phyloP scores from a whole-genome alignment of 2,888 invertebrate genomes.

The Sturmia bella region DNA sequence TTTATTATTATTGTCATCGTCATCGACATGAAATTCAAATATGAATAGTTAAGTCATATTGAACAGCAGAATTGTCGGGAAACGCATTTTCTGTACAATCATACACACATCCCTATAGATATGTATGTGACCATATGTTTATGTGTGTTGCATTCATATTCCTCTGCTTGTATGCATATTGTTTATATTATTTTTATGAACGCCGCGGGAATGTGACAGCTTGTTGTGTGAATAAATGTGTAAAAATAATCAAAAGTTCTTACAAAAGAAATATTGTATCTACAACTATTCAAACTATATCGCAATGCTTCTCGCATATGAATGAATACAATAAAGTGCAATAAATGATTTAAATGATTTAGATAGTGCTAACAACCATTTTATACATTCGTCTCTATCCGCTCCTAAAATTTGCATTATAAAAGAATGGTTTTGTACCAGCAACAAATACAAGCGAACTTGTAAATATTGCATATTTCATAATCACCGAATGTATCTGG shows the following conservation, averaged over 20 bases:
- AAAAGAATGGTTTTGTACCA: conserved; percentile 12
- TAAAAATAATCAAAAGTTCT: conserved; percentile 38
- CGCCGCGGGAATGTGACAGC: conserved; percentile 80
- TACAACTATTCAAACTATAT: conserved; percentile 40
- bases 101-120: no score
- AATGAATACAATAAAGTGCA: conserved; percentile 2
- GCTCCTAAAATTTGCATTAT: conserved; percentile 12
- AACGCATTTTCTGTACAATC: conserved; percentile 2
- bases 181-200: conserved; percentile 74
- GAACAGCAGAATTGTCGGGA: conserved; percentile 6
- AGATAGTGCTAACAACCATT: conserved; percentile 23
- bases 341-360: conserved; percentile 1
- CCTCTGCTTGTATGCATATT: no score
- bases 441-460: not conserved
- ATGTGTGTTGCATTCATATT: not conserved
- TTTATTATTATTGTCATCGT: conserved; percentile 61
- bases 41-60: conserved; percentile 39
- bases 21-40: conserved; percentile 44
- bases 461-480: conserved; percentile 2
- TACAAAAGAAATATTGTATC: conserved; percentile 22
- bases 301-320: not conserved
- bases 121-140: no score
- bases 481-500: no score
- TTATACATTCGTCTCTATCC: not conserved
- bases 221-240: conserved; percentile 73